Conservation (phyloP, 2,797 vertebrate species). For the Capromys pilorides region DNA sequence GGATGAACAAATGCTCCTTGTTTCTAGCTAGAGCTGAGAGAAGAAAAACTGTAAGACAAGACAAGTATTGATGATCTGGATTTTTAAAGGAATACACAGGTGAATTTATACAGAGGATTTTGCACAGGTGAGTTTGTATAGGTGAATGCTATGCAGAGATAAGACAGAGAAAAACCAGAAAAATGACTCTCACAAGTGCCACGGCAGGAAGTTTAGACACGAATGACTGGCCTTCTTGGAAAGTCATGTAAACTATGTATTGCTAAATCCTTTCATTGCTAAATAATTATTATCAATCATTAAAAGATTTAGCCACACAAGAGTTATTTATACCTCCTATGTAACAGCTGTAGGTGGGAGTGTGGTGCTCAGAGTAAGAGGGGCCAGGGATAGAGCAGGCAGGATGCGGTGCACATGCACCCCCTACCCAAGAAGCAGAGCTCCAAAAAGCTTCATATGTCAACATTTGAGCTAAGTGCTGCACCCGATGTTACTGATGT, state of each 20-base stretch:
- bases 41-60: not conserved
- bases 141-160: not conserved
- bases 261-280: not conserved
- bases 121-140: not conserved
- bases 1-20: not conserved
- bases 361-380: not conserved
- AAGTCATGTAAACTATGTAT: not conserved
- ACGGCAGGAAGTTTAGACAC: not conserved
- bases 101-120: too few species aligned
- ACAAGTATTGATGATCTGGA: not conserved
- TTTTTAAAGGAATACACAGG: not conserved
- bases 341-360: not conserved
- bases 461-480: too few species aligned
- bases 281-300: not conserved
- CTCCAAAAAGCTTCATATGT: not conserved
- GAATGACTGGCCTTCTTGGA: not conserved
- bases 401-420: not conserved
- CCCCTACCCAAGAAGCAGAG: rapidly evolving
- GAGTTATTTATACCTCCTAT: not conserved
- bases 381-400: not conserved
- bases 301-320: not conserved
- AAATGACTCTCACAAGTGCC: not conserved
- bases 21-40: not conserved
- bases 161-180: not conserved
- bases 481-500: not conserved